A percentile compares a stretch with the other conserved stretches of the same genome.
Evolutionary conservation across 2,888 invertebrate genomes (phyloP).

Genomic region (Zaprionus bogoriensis): DNA sequence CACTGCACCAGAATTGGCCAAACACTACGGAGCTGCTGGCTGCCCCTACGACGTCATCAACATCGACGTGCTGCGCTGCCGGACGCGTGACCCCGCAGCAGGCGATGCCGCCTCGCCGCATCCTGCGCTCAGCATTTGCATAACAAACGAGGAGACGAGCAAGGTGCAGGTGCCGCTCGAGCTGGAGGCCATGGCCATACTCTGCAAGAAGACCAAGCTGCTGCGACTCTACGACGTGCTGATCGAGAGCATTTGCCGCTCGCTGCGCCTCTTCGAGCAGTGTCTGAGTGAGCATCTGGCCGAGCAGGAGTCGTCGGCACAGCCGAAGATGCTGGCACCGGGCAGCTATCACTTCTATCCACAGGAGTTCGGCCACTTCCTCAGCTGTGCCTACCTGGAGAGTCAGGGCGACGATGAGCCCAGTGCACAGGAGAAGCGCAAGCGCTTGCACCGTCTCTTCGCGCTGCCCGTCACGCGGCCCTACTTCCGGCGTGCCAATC

Average conservation of each 20-base stretch:
- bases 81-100: conserved; percentile 71
- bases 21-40: conserved; percentile 60
- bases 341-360: conserved; percentile 87
- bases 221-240: conserved; percentile 88
- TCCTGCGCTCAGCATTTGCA: conserved; percentile 71
- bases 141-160: conserved; percentile 65
- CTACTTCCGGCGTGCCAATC: conserved; percentile 89
- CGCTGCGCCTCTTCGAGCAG: conserved; percentile 87
- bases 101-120: conserved; percentile 45
- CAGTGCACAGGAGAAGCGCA: conserved; percentile 86
- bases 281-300: conserved; percentile 85
- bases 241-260: conserved; percentile 89
- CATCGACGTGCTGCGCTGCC: conserved; percentile 79
- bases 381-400: conserved; percentile 89
- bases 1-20: conserved; percentile 10
- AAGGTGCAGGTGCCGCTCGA: conserved; percentile 85
- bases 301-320: conserved; percentile 46
- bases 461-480: conserved; percentile 88
- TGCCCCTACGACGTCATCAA: conserved; percentile 80
- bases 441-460: conserved; percentile 88
- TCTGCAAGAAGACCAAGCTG: conserved; percentile 86
- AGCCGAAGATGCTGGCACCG: conserved; percentile 71
- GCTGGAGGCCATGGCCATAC: conserved; percentile 89
- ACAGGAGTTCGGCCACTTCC: conserved; percentile 88
- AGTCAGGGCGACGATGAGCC: conserved; percentile 87